These are phyloP conservation scores for Sebastes nivosus DNA, from an alignment of 2,797 vertebrate species.

Conservation along the genomic window DNA sequence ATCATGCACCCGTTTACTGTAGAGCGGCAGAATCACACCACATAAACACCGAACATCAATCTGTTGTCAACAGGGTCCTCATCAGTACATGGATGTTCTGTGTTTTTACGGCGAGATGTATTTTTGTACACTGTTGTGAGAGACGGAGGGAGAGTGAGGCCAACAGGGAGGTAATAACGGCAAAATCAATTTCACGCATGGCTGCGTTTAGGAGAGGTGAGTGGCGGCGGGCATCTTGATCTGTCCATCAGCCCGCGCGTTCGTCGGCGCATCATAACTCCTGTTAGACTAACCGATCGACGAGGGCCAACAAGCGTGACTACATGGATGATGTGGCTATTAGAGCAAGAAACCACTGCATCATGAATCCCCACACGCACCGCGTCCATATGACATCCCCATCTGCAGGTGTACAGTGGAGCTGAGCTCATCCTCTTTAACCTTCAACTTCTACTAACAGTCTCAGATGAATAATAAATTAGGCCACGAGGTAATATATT, in stretches of 20 bases:
- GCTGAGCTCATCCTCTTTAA: slow-evolving; percentile 36
- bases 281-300: slow-evolving; percentile 44
- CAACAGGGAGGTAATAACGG: slow-evolving; percentile 56
- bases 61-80: slow-evolving; percentile 56
- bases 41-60: slow-evolving; percentile 48
- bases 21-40: slow-evolving; percentile 23
- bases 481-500: neutral
- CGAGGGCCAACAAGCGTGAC: slow-evolving; percentile 34
- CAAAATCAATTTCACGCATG: slow-evolving; percentile 81
- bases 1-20: slow-evolving; percentile 32
- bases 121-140: slow-evolving; percentile 26
- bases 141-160: slow-evolving; percentile 6
- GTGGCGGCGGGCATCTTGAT: slow-evolving; percentile 63
- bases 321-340: slow-evolving; percentile 42
- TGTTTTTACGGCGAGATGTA: slow-evolving; percentile 35
- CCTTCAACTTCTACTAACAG: slow-evolving; percentile 2
- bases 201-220: slow-evolving; percentile 60
- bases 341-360: slow-evolving; percentile 47
- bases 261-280: slow-evolving; percentile 33
- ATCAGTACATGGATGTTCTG: slow-evolving; percentile 33
- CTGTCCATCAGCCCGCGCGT: slow-evolving; percentile 55
- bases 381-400: slow-evolving; percentile 13
- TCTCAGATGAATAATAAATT: neutral
- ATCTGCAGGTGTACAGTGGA: slow-evolving; percentile 7
- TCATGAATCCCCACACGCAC: neutral